Base-by-base conservation (phyloP, 2,888 invertebrate species). In the Ditylenchus weischeri region DNA sequence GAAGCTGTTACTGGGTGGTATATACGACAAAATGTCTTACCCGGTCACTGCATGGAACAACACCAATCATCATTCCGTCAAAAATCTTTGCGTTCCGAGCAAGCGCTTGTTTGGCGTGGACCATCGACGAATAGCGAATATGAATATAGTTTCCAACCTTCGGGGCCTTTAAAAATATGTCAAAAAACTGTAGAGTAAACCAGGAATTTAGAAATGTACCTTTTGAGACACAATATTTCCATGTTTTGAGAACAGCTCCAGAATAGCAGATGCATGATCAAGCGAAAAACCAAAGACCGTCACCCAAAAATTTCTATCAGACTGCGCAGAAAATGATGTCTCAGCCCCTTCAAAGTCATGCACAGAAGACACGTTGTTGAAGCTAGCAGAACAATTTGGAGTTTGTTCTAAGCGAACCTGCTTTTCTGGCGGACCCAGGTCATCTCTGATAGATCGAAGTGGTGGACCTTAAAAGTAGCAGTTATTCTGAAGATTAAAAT, bases 61-160 rank as follows among this genome's bases (percentile, higher is more conserved):
- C 93, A 0, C 94, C 95, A 38, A 95, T 93, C 48, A 93, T 88
- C 21, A 89, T 89, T 15, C 90, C 90, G 36, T 90, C 88, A 65
- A 93, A 88, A 70, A 92, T 88, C 79, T 57, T 73, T 1, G 91
- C 92, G 82, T 92, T 93, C 75, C 91, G 88, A 10, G 90, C 88
- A 23, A 94, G 83, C 0, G 94, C 93, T 78, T 91, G 89, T 77
- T 91, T 90, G 35, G 92, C 92, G 84, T 94, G 94, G 21, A 91
- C 88, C 75, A 85, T 84, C 18, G 86, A 85, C 72, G 86, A 86
- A 83, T 90, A 94, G 76, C 91, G 89, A 0, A 94, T 84, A 84
- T 94, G 91, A 73, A 94, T 89, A 93, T 93, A 95, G 85, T 95
- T 95, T 29, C 92, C 92, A 84, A 90, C 85, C 19, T 85, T 74